A percentile compares a stretch with the other conserved stretches of the same genome.
phyloP scores from a whole-genome alignment of 2,888 invertebrate genomes.

The Azorinus chamasolen region DNA sequence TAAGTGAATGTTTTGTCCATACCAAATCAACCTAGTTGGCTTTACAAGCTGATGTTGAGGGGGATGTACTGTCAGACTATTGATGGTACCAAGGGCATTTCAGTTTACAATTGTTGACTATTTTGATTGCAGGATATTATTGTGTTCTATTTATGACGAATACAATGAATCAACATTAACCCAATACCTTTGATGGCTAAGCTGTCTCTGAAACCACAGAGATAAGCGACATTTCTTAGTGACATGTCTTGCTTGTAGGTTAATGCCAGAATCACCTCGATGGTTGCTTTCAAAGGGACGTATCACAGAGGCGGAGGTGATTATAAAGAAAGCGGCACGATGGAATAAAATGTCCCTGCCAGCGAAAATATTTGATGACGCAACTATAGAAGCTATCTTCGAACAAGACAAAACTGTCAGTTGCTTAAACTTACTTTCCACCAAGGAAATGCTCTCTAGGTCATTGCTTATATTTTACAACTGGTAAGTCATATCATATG shows the following conservation, averaged over 20 bases:
- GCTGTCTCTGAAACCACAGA: no score
- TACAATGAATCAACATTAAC: no score
- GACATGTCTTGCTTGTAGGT: constrained; percentile 57
- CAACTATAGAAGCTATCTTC: constrained; percentile 16
- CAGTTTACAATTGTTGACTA: no score
- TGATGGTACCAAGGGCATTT: no score
- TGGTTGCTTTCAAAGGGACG: constrained; percentile 69
- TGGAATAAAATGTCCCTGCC: constrained; percentile 64
- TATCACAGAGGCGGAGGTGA: constrained; percentile 62
- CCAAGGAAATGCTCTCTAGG: constrained; percentile 51
- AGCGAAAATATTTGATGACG: constrained; percentile 28
- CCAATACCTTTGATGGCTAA: no score
- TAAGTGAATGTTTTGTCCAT: no score
- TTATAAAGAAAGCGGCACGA: constrained; percentile 61
- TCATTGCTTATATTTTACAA: constrained; percentile 66
- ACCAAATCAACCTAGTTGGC: no score
- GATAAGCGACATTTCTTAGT: no score
- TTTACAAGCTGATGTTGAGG: no score
- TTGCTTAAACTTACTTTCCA: constrained; percentile 60
- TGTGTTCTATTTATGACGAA: no score
- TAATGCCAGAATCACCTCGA: constrained; percentile 74
- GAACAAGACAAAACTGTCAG: constrained; percentile 11
- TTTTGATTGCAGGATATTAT: no score
- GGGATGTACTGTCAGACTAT: no score
- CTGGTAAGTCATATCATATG: constrained; percentile 50